Percentiles rank a stretch among this genome's conserved stretches.
These are phyloP conservation scores for Catostylus mosaicus DNA, from an alignment of 30 jellyfish, hydroid and myxozoan genomes.

Conservation along the genomic window DNA sequence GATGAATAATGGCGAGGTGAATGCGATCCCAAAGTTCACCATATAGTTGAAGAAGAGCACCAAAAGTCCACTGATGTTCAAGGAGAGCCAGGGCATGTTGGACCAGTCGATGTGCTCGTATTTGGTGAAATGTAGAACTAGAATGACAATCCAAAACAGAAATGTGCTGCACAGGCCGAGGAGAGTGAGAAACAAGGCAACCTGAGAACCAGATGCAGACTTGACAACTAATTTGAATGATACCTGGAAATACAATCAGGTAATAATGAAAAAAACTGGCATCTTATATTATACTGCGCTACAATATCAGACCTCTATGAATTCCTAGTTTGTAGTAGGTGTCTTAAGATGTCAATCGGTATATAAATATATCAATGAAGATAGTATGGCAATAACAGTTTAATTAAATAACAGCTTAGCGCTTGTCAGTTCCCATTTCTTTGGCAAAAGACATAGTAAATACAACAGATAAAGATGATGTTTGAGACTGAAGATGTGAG, in stretches of 20 bases:
- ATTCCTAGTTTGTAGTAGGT: too few relatives aligned
- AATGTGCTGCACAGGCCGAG: slow-evolving; percentile 69
- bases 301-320: too few relatives aligned
- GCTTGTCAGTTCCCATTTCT: too few relatives aligned
- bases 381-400: too few relatives aligned
- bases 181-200: slow-evolving; percentile 85
- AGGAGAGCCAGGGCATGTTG: slow-evolving; percentile 77
- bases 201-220: slow-evolving; percentile 89
- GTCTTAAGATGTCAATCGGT: too few relatives aligned
- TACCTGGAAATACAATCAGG: slow-evolving; percentile 70
- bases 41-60: slow-evolving; percentile 76
- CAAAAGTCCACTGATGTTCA: slow-evolving; percentile 71
- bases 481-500: too few relatives aligned
- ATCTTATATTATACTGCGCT: too few relatives aligned
- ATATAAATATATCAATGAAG: too few relatives aligned
- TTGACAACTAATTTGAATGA: slow-evolving; percentile 71
- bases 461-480: too few relatives aligned
- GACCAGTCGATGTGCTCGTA: slow-evolving; percentile 71
- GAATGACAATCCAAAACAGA: slow-evolving; percentile 71
- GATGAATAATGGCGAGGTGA: slow-evolving; percentile 89
- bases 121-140: slow-evolving; percentile 61
- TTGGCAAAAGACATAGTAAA: too few relatives aligned
- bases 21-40: slow-evolving; percentile 89
- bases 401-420: too few relatives aligned
- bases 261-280: too few relatives aligned